phyloP scores from a whole-genome alignment of 1,140 invertebrate species.

The Ruditapes philippinarum region DNA sequence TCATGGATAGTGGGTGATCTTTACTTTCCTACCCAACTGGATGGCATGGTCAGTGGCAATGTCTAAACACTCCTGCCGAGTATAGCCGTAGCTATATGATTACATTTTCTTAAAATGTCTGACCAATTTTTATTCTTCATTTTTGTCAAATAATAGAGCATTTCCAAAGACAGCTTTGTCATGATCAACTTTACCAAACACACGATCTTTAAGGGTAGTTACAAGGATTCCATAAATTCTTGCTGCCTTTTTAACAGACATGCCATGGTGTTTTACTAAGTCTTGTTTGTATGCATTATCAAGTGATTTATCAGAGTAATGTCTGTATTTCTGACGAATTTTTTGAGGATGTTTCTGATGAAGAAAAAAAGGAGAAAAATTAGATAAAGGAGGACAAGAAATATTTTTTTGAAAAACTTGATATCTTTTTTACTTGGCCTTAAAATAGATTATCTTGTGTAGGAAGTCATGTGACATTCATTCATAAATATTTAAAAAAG shows the following conservation, averaged over 20 bases:
- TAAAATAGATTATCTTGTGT: too few relatives aligned
- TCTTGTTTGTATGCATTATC: too few relatives aligned
- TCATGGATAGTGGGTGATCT: too few relatives aligned
- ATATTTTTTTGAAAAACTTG: not conserved
- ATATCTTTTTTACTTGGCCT: too few relatives aligned
- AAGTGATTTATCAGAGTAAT: not conserved
- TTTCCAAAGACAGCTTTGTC: not conserved
- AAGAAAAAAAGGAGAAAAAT: not conserved
- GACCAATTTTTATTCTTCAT: slow-evolving; percentile 5
- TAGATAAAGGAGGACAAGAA: not conserved
- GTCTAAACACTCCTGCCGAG: not conserved
- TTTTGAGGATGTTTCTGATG: too few relatives aligned
- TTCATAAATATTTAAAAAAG: too few relatives aligned
- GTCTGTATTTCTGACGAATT: not conserved
- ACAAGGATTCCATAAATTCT: too few relatives aligned
- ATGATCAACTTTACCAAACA: not conserved
- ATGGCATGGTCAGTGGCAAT: slow-evolving; percentile 53
- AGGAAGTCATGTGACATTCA: too few relatives aligned
- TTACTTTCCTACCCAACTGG: not conserved
- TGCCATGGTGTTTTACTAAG: not conserved
- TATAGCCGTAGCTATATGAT: slow-evolving; percentile 6
- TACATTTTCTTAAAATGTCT: slow-evolving; percentile 48
- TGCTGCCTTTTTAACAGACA: not conserved
- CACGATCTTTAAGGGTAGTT: slow-evolving; percentile 21
- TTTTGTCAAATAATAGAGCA: not conserved